Base-by-base conservation (phyloP, 2,888 invertebrate genomes). In the Ommatoiulus sabulosus region DNA sequence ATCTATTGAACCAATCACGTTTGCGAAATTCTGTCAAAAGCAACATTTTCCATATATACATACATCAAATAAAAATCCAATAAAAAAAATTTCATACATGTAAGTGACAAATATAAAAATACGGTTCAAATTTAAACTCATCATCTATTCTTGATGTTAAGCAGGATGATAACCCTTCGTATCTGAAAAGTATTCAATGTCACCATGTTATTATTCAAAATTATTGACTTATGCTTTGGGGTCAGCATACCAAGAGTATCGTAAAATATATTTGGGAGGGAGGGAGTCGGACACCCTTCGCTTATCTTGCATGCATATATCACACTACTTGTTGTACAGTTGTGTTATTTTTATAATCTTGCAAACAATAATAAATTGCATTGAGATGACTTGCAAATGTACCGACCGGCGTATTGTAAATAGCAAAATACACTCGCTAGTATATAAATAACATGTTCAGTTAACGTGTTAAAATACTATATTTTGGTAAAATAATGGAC, bases 171-270 rank as follows among this genome's bases (percentile, higher is more conserved):
- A 24, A 72, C 72, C n/a, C 12, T 2, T 72, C 10, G 24, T 72
- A 72, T 72, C 24, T 24, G 24, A 24, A 72, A 72, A 72, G 24
- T 72, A 72, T 72, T 7, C 72, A 72, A 72, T 72, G 72, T 72
- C 72, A 24, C 72, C 7, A 24, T 10, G 6, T 72, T 72, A 24
- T 24, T 72, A 72, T 72, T 72, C 72, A 24, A 72, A 72, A 72
- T 72, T 72, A 24, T 72, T 72, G 72, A 72, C 72, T 24, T 24
- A 10, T 3, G 10, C 24, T 24, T 24, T 24, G 3, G 24, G 20
- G 72, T 72, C 72, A 72, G 24, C 72, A 72, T 24, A 72, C 72
- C 24, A 72, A 72, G 12, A 72, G 12, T 24, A 72, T 72, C 72
- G 20, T n/a, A 7, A 20, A 72, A 72, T 72, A 24, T 24, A n/a